Percentiles rank a stretch among this genome's conserved stretches.
phyloP scores from a whole-genome alignment of 1,140 invertebrate species.

The Aphelenchoides fujianensis region DNA sequence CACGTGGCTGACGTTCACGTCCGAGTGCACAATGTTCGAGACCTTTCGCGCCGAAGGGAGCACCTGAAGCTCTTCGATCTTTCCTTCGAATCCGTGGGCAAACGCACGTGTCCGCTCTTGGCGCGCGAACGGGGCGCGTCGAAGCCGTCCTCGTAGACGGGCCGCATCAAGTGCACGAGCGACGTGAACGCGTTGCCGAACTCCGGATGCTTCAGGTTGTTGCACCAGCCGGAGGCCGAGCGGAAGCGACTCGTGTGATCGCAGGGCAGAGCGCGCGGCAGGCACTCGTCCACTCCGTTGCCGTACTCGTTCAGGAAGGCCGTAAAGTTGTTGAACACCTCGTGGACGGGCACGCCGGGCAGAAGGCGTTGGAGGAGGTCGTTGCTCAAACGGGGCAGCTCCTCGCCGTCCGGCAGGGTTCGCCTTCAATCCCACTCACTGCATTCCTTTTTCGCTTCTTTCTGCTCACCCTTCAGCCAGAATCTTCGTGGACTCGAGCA shows the following conservation, averaged over 20 bases:
- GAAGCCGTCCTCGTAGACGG: conserved; percentile 85
- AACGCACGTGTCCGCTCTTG: conserved; percentile 84
- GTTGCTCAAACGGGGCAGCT: conserved; percentile 26
- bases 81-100: no score
- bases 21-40: conserved; percentile 80
- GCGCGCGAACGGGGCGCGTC: conserved; percentile 62
- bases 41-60: conserved; percentile 74
- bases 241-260: conserved; percentile 78
- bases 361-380: conserved; percentile 35
- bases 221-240: conserved; percentile 88
- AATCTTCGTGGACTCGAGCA: conserved; percentile 50
- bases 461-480: conserved; percentile 40
- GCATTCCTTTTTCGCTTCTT: no score
- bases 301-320: conserved; percentile 53
- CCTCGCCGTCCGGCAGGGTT: conserved; percentile 35
- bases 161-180: conserved; percentile 72
- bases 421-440: conserved; percentile 29
- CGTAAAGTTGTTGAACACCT: conserved; percentile 43
- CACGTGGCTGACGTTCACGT: conserved; percentile 69
- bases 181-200: conserved; percentile 86
- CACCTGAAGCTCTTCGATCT: no score
- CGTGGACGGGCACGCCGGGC: conserved; percentile 31
- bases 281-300: conserved; percentile 41
- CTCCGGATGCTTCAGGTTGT: conserved; percentile 83
- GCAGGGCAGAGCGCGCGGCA: conserved; percentile 67